Conservation (phyloP, 2,797 vertebrate genomes). For the Ataeniobius toweri region DNA sequence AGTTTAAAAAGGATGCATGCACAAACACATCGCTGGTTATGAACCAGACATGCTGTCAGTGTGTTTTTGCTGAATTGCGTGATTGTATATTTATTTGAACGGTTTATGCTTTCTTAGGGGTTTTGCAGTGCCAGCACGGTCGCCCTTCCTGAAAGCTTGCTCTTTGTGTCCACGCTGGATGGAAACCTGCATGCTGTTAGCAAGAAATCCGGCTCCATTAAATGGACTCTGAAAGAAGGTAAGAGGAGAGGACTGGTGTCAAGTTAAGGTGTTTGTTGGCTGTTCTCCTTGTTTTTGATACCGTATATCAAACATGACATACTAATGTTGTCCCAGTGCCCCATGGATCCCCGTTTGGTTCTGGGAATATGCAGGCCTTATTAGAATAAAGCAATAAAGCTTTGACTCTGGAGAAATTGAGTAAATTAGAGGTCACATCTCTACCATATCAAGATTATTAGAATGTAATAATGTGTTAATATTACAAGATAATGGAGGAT, state of each 20-base stretch:
- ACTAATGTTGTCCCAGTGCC: background rate
- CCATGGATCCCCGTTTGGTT: background rate
- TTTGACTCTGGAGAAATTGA: background rate
- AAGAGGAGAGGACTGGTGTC: constrained; percentile 44
- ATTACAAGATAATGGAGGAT: too few relatives aligned
- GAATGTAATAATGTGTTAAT: too few relatives aligned
- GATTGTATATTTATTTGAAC: background rate
- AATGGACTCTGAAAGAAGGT: constrained; percentile 99
- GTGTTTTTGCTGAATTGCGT: background rate
- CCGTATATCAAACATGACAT: background rate
- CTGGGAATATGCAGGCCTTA: background rate
- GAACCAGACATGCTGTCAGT: constrained; percentile 7
- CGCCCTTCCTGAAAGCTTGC: constrained; percentile 91
- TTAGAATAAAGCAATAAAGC: background rate
- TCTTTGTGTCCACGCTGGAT: constrained; percentile 97
- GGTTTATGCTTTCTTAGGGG: constrained; percentile 69
- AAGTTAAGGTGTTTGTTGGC: constrained; percentile 11
- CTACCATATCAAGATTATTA: too few relatives aligned
- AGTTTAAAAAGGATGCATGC: constrained; percentile 5
- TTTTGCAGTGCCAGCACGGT: constrained; percentile 84
- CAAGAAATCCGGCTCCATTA: constrained; percentile 94
- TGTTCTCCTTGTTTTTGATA: background rate
- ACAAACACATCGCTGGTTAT: constrained; percentile 8
- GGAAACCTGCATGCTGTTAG: constrained; percentile 96
- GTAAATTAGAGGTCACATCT: background rate